Evolutionary conservation across 2,888 invertebrate genomes (phyloP).

Genomic region (Hyles lineata): DNA sequence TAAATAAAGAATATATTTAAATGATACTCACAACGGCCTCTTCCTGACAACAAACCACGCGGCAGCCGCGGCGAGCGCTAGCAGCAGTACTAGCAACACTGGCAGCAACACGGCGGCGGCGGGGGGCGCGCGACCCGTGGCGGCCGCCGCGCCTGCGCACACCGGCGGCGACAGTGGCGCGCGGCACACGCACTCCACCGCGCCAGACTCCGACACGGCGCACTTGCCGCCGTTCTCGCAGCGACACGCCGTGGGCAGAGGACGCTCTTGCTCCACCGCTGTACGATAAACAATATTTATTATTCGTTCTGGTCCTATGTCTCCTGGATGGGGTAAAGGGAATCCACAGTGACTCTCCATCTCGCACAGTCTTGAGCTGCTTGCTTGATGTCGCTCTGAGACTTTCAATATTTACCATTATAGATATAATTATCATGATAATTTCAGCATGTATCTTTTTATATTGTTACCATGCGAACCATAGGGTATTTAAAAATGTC

Average conservation of each 20-base stretch:
- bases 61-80: constrained; percentile 89
- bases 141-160: constrained; percentile 86
- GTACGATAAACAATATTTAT: constrained; percentile 31
- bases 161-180: constrained; percentile 87
- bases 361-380: no score
- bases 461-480: no score
- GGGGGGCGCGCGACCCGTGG: constrained; percentile 83
- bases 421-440: no score
- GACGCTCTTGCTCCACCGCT: constrained; percentile 90
- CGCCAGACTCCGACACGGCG: constrained; percentile 71
- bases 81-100: constrained; percentile 90
- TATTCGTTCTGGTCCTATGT: neutral
- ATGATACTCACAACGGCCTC: constrained; percentile 91
- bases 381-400: no score
- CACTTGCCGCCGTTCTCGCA: constrained; percentile 96
- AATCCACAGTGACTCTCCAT: no score
- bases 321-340: no score
- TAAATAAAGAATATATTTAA: neutral
- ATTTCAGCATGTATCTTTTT: no score
- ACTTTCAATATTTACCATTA: no score
- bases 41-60: constrained; percentile 93
- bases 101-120: constrained; percentile 92
- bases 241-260: constrained; percentile 90
- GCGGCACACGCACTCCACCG: constrained; percentile 87
- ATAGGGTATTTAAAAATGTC: no score